phyloP scores from a whole-genome alignment of 2,888 invertebrate species.

The Pristionchus exspectatus region DNA sequence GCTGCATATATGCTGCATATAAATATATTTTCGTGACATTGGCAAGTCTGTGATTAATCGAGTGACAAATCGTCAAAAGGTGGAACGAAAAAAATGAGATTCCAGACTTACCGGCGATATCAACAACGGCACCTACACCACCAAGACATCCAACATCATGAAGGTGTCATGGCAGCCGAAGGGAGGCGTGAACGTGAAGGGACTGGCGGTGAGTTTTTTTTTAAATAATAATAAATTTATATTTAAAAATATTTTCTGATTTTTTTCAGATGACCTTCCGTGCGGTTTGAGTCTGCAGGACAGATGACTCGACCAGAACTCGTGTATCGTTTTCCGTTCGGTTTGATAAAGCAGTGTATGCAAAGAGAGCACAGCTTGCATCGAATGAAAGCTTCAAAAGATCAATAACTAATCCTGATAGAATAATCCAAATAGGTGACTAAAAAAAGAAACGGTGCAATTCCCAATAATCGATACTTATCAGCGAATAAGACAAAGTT shows the following conservation, averaged over 20 bases:
- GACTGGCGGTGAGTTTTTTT: not conserved
- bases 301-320: not conserved
- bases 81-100: not conserved
- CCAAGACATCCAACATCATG: not conserved
- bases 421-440: too few species aligned
- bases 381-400: too few species aligned
- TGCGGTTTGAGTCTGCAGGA: not conserved
- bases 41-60: too few species aligned
- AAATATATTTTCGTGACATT: too few species aligned
- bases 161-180: conserved; percentile 1
- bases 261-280: not conserved
- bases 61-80: too few species aligned
- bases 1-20: not conserved
- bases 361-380: not conserved
- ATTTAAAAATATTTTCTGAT: not conserved
- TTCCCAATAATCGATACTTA: too few species aligned
- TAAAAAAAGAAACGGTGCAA: too few species aligned
- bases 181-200: conserved; percentile 17
- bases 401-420: too few species aligned
- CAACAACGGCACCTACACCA: not conserved
- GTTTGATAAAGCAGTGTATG: too few species aligned
- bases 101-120: not conserved
- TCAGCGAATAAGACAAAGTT: too few species aligned
- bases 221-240: too few species aligned
- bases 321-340: too few species aligned